A percentile compares a stretch with the other conserved stretches of the same genome.
Evolutionary conservation across 2,113 vertebrate species (phyloP).

Genomic region (Malurus melanocephalus): DNA sequence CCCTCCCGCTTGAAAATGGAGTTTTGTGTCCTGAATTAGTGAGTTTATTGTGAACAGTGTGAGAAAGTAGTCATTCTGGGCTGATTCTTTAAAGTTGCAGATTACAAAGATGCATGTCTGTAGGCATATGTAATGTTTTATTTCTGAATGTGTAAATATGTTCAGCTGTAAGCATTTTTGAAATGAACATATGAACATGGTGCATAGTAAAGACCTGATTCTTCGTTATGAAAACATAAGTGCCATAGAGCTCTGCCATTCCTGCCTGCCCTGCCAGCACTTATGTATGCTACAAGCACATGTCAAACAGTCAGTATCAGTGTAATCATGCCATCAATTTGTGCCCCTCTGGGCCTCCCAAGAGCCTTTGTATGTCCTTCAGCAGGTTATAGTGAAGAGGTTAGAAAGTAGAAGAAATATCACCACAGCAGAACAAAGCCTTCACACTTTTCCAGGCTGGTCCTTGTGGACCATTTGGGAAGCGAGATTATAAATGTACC

Average conservation of each 20-base stretch:
- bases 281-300: fast-evolving
- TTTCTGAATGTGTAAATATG: not conserved
- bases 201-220: not conserved
- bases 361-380: not conserved
- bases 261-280: not conserved
- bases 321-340: not conserved
- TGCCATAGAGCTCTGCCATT: not conserved
- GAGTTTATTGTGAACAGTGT: not conserved
- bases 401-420: not conserved
- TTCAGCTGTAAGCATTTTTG: not conserved
- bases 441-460: not conserved
- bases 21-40: not conserved
- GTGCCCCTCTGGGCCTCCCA: not conserved
- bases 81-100: not conserved
- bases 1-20: not conserved
- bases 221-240: not conserved
- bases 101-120: not conserved
- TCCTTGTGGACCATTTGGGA: not conserved
- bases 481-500: not conserved
- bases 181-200: not conserved
- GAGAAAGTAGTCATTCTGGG: not conserved
- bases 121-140: not conserved
- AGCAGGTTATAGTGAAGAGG: not conserved
- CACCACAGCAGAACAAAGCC: not conserved
- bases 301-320: not conserved